Evolutionary conservation across 2,888 invertebrate species (phyloP), one percentile per base, ranked within the genome.

Genomic region (Caenorhabditis macrosperma): DNA sequence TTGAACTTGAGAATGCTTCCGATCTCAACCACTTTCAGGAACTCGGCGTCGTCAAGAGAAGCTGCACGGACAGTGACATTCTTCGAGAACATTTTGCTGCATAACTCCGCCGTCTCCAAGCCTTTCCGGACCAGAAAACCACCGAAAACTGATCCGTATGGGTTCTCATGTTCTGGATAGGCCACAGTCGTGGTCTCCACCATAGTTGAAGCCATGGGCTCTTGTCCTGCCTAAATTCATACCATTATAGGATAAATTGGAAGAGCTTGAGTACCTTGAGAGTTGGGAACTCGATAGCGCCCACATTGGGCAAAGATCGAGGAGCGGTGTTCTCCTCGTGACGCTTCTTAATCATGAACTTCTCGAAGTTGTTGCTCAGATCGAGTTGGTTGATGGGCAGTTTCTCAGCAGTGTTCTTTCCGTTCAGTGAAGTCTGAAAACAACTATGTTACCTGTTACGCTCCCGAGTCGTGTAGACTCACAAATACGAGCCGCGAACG

Each of bases 121-220:
- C 67, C 72, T 38, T 77, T 59, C 22, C 76, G 38, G 15, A 77
- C 48, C n/a, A 81, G 22, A 20, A 67, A 81, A 35, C 81, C 81
- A 20, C 81, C 76, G 50, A 77, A 81, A 10, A 75, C 81, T 6
- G 67, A 60, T 38, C 81, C 81, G 24, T 81, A 81, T 24, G 81
- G 76, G 41, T 77, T 81, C 35, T 81, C 71, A 52, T 79, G 66
- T 28, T 80, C 80, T 55, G 75, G 80, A 7, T 79, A 67, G 4
- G 72, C 66, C n/a, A 66, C 38, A 1, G 52, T 54, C 2, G 46
- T 60, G 20, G 71, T 71, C 22, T 66, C 61, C 3, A 72, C 57
- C 4, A 17, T 26, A 12, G 78, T 78, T 1, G 78, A 63, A 0
- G 55, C 9, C 52, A 71, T 61, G 20, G 52, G 12, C 12, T 28